Conservation (phyloP, 2,797 vertebrate species). For the Gymnothorax javanicus region DNA sequence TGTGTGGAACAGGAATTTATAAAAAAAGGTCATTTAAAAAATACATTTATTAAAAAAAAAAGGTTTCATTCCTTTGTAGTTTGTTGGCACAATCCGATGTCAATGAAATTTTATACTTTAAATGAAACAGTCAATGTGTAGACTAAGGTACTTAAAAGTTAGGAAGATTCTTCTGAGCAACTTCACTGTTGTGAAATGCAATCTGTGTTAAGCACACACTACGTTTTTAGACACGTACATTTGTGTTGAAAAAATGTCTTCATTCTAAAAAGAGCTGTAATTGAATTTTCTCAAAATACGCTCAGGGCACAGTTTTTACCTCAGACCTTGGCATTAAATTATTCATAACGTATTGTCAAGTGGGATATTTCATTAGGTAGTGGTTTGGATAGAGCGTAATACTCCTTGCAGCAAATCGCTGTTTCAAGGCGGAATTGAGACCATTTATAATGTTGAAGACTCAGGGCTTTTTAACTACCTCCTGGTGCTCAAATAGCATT, state of each 20-base stretch:
- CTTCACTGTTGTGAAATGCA: background rate
- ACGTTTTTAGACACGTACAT: slow-evolving; percentile 31
- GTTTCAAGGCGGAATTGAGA: slow-evolving; percentile 30
- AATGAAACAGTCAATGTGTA: background rate
- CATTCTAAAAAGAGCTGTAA: slow-evolving; percentile 51
- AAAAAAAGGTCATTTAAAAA: background rate
- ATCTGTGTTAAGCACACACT: slow-evolving; percentile 14
- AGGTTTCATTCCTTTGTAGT: background rate
- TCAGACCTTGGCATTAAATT: slow-evolving; percentile 49
- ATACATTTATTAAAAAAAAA: background rate
- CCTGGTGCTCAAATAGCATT: background rate
- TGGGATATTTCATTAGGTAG: slow-evolving; percentile 45
- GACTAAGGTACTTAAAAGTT: background rate
- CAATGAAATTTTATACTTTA: background rate
- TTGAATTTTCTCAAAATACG: slow-evolving; percentile 54
- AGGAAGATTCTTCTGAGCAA: background rate
- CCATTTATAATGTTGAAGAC: slow-evolving; percentile 19
- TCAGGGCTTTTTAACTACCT: background rate
- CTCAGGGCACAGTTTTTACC: slow-evolving; percentile 51
- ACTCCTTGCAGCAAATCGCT: slow-evolving; percentile 20
- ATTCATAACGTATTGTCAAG: slow-evolving; percentile 54
- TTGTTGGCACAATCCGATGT: background rate
- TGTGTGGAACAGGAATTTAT: background rate
- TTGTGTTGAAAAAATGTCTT: slow-evolving; percentile 18
- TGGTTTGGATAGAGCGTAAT: slow-evolving; percentile 30